Conservation (phyloP, 2,888 invertebrate species). For the Suillia variegata region DNA sequence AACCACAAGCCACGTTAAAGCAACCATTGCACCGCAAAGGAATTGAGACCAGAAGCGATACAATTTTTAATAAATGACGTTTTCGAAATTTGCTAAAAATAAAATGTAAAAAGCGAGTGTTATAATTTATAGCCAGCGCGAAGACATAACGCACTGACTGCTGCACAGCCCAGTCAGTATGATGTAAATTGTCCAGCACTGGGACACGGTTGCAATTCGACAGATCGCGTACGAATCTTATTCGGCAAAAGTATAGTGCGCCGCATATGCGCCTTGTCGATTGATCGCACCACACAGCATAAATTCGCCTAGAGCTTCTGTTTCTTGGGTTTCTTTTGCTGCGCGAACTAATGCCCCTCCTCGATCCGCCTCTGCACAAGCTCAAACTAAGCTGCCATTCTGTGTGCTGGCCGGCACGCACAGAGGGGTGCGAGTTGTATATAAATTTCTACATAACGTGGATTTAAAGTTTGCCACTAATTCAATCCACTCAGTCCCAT, state of each 20-base stretch:
- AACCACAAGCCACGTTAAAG: too few relatives aligned
- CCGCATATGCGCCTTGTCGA: constrained; percentile 9
- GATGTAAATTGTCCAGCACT: not conserved
- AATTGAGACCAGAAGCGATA: constrained; percentile 56
- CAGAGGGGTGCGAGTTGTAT: not conserved
- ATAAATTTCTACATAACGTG: too few relatives aligned
- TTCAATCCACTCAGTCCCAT: too few relatives aligned
- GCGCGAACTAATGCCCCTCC: not conserved
- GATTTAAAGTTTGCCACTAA: constrained; percentile 23
- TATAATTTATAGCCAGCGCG: constrained; percentile 49
- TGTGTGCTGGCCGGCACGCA: constrained; percentile 7
- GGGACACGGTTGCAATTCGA: not conserved
- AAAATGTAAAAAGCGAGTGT: constrained; percentile 32
- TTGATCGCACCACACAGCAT: constrained; percentile 30
- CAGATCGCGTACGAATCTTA: constrained; percentile 9
- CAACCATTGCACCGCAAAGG: too few relatives aligned
- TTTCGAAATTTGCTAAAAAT: constrained; percentile 22
- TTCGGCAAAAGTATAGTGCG: constrained; percentile 20
- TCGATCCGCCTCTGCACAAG: not conserved
- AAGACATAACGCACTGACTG: constrained; percentile 37
- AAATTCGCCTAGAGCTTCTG: constrained; percentile 39
- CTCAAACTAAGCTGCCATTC: not conserved
- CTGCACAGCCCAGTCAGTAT: not conserved
- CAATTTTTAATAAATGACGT: constrained; percentile 57
- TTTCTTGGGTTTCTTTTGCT: constrained; percentile 20